A percentile compares a stretch with the other conserved stretches of the same genome.
Conservation (phyloP, 2,113 vertebrate genomes). For the Cebidichthys violaceus region DNA sequence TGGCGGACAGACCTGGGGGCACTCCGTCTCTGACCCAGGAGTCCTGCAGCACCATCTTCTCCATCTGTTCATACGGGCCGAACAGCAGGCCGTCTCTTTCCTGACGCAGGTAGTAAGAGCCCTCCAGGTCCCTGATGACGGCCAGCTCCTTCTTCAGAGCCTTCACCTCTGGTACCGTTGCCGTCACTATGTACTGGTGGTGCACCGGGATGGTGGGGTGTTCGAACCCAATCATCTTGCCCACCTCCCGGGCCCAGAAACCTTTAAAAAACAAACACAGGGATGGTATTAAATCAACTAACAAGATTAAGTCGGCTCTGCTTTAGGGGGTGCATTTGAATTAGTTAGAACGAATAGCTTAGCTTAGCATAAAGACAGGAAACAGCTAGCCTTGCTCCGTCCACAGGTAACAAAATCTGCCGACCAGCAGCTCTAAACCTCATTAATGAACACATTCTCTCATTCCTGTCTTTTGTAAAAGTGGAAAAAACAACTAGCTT, state of each 20-base stretch:
- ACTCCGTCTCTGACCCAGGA: conserved; percentile 93
- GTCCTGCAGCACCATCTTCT: conserved; percentile 96
- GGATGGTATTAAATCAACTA: background rate
- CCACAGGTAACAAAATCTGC: background rate
- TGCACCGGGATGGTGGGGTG: conserved; percentile 97
- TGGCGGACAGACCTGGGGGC: conserved; percentile 84
- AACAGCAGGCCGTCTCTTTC: conserved; percentile 95
- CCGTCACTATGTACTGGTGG: conserved; percentile 96
- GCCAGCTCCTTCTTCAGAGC: conserved; percentile 91
- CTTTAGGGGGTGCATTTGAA: background rate
- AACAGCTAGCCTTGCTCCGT: background rate
- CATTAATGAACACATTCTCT: background rate
- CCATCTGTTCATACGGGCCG: conserved; percentile 93
- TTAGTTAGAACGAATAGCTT: background rate
- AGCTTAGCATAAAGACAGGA: background rate
- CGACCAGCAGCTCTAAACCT: background rate
- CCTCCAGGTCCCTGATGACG: conserved; percentile 94
- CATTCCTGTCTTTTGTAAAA: background rate
- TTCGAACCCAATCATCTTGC: conserved; percentile 91
- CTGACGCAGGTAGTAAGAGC: conserved; percentile 94
- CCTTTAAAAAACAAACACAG: conserved; percentile 77
- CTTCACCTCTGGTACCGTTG: conserved; percentile 94
- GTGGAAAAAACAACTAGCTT: background rate
- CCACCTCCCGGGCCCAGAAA: conserved; percentile 96
- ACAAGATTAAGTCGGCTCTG: background rate